Evolutionary conservation across 1,140 invertebrate species (phyloP).

Genomic region (Caenorhabditis elegans): WBcel235 BX284603.4:4351501-4352000

Average conservation of each 20-base stretch:
- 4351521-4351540: not conserved
- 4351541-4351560: not conserved
- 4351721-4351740: too few relatives aligned
- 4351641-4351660: slow-evolving; percentile 4
- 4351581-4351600: not conserved
- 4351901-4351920: too few relatives aligned
- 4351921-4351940: not conserved
- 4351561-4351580: slow-evolving; percentile 1
- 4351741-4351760: too few relatives aligned
- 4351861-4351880: not conserved
- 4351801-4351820: too few relatives aligned
- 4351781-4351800: too few relatives aligned
- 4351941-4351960: not conserved
- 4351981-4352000: not conserved
- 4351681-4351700: too few relatives aligned
- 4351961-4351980: not conserved
- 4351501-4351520: not conserved
- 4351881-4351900: too few relatives aligned
- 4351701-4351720: too few relatives aligned
- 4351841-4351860: not conserved
- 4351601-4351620: not conserved
- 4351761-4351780: too few relatives aligned
- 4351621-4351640: not conserved
- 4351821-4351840: too few relatives aligned
- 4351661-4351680: not conserved